Evolutionary conservation across 1,140 invertebrate genomes (phyloP), one percentile per base, ranked within the genome.

Genomic region (Arion vulgaris): DNA sequence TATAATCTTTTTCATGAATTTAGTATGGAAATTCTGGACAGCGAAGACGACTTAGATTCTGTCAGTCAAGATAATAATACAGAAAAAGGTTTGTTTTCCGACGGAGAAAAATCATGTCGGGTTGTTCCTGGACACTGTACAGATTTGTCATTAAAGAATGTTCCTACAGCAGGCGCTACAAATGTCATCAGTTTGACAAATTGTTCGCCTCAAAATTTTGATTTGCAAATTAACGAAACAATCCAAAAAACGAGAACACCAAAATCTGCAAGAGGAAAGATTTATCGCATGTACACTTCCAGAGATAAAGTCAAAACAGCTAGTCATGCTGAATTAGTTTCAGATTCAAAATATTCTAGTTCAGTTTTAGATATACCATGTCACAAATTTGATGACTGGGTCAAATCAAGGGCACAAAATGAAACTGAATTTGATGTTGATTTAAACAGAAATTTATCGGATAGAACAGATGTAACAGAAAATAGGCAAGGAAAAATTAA

Each of bases 261-360:
- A 1, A 73, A 39, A 73, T 41, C 71, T 41, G 38, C 36, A 4
- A 53, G 34, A 32, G 74, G 74, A 28, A 76, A 34, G 38, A 38
- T 76, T 53, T 76, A 76, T 34, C 39, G 49, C 15, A 76, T 76
- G 74, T 26, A 32, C 26, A 28, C 74, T 13, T 76, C 74, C 38
- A n/a, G 28, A 51, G 53, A 28, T 53, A 76, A 53, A 32, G 5
- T 51, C n/a, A 53, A 76, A 74, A 74, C 11, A 4, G 17, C 49
- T 13, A 53, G 13, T 49, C n/a, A 36, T 2, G 32, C 45, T 53
- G 28, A 57, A 76, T 53, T 7, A 19, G 41, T 2, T 73, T 2
- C 23, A 73, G 28, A 66, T 23, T 66, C 17, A 32, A 0, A 32
- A 2, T 7, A 32, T 28, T 7, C 7, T 1, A 1, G 17, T 23